These are phyloP conservation scores for Pseudopleuronectes americanus DNA, from an alignment of 2,797 vertebrate species.

Conservation along the genomic window DNA sequence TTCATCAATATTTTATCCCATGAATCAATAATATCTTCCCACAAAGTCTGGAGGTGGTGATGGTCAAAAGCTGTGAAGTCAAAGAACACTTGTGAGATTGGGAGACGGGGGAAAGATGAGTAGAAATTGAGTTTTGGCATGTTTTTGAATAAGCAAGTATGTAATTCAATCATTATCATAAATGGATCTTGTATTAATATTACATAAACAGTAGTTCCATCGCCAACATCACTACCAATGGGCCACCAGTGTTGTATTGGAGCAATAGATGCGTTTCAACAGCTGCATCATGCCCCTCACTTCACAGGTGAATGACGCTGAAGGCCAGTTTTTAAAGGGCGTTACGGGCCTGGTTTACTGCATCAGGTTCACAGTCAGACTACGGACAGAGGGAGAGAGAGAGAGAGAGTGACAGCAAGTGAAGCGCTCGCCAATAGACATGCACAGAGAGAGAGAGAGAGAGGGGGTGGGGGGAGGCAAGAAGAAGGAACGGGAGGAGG, in stretches of 20 bases:
- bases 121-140: background rate
- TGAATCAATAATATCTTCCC: constrained; percentile 11
- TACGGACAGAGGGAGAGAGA: constrained; percentile 60
- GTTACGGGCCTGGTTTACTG: constrained; percentile 25
- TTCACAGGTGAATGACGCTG: constrained; percentile 32
- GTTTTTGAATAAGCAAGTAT: background rate
- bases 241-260: background rate
- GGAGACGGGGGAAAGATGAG: background rate
- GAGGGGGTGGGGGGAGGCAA: constrained; percentile 15
- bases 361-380: constrained; percentile 55
- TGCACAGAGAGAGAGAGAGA: constrained; percentile 31
- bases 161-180: background rate
- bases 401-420: constrained; percentile 70
- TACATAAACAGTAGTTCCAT: background rate
- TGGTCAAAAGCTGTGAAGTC: background rate
- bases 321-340: constrained; percentile 44
- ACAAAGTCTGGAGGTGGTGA: constrained; percentile 1
- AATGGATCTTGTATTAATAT: background rate
- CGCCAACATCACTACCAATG: background rate
- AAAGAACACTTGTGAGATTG: background rate
- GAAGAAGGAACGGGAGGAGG: constrained; percentile 45
- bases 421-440: constrained; percentile 59
- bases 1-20: constrained; percentile 6
- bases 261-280: constrained; percentile 13
- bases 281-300: constrained; percentile 26